phyloP scores from a whole-genome alignment of 2,888 invertebrate species.

The Aricia artaxerxes region DNA sequence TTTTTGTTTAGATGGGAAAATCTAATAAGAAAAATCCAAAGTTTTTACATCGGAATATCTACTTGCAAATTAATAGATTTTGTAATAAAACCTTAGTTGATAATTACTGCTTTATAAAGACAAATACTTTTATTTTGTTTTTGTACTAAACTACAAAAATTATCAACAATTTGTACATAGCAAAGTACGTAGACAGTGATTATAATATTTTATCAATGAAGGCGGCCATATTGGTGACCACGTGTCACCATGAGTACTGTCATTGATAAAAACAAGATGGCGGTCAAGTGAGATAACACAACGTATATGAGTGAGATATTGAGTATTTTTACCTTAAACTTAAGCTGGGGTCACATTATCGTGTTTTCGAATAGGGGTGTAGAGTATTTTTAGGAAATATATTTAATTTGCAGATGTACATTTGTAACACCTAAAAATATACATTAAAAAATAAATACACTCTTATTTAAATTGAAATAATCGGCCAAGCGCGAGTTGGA shows the following conservation, averaged over 20 bases:
- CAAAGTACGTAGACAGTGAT: neutral
- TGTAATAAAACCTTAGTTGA: too few relatives aligned
- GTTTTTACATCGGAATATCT: too few relatives aligned
- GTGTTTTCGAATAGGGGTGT: neutral
- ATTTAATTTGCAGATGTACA: too few relatives aligned
- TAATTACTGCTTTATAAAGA: too few relatives aligned
- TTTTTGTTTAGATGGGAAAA: neutral
- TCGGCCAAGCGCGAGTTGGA: too few relatives aligned
- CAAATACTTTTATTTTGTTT: too few relatives aligned
- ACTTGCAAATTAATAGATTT: too few relatives aligned
- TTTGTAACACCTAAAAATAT: too few relatives aligned
- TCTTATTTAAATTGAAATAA: too few relatives aligned
- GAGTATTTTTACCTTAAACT: constrained; percentile 26
- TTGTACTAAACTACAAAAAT: neutral
- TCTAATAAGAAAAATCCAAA: too few relatives aligned
- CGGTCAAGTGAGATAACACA: neutral
- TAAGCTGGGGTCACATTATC: constrained; percentile 23
- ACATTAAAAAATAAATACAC: too few relatives aligned
- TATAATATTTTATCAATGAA: constrained; percentile 12
- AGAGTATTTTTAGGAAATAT: too few relatives aligned
- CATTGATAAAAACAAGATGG: constrained; percentile 29
- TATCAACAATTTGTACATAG: neutral
- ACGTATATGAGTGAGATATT: constrained; percentile 20
- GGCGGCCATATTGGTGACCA: constrained; percentile 18
- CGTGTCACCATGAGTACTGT: constrained; percentile 26